phyloP scores from a whole-genome alignment of 2,888 invertebrate genomes.

The Eupithecia vulgata region DNA sequence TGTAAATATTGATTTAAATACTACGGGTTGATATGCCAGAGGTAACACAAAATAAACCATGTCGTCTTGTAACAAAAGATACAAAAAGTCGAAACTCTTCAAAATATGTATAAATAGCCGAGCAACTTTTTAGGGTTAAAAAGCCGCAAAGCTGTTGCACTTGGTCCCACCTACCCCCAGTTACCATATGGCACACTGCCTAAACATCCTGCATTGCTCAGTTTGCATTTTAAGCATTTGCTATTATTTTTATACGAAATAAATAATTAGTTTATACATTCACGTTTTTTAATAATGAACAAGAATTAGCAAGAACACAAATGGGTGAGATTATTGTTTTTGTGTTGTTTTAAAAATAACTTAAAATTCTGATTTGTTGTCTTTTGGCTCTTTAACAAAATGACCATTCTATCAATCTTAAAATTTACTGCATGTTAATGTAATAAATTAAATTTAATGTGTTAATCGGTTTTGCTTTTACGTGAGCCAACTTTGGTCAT shows the following conservation, averaged over 20 bases:
- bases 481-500: background rate
- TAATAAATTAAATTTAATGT: background rate
- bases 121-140: no score
- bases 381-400: background rate
- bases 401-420: background rate
- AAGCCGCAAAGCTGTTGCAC: no score
- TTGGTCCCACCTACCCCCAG: no score
- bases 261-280: background rate
- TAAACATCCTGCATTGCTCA: background rate
- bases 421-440: background rate
- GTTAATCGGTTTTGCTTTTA: background rate
- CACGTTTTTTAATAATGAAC: background rate
- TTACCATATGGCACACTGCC: no score
- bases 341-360: background rate
- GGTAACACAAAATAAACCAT: no score
- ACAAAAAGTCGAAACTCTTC: no score
- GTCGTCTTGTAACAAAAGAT: no score
- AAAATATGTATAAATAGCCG: no score
- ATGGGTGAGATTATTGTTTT: conserved; percentile 2
- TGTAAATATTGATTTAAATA: no score
- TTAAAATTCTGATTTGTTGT: background rate
- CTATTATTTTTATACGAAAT: background rate
- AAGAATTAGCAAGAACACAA: background rate
- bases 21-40: no score
- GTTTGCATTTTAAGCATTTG: background rate